phyloP scores from a whole-genome alignment of 2,113 vertebrate genomes.

The Oenanthe oenanthe region DNA sequence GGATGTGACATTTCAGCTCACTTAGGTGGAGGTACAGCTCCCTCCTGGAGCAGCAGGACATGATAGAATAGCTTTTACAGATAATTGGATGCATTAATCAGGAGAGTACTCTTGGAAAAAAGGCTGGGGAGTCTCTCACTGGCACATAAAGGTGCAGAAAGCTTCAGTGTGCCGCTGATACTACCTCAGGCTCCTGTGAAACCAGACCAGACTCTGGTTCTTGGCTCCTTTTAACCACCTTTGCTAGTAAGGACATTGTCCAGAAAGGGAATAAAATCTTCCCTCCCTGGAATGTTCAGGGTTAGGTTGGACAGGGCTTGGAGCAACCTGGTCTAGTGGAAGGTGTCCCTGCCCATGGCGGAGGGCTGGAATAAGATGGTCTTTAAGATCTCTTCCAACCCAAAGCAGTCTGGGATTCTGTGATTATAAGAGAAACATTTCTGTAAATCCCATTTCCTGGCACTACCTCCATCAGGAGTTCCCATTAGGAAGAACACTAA shows the following conservation, averaged over 20 bases:
- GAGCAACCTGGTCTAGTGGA: neutral
- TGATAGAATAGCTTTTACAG: no score
- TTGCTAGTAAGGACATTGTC: neutral
- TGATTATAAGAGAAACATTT: neutral
- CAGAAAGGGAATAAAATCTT: neutral
- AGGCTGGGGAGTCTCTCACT: neutral
- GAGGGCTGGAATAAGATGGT: neutral
- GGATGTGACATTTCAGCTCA: neutral
- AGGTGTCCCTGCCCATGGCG: neutral
- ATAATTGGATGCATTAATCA: neutral
- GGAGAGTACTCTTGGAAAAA: neutral
- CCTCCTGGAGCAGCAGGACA: neutral
- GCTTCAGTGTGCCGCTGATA: accelerated
- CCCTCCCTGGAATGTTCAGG: neutral
- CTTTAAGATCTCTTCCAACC: neutral
- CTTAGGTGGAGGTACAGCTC: neutral
- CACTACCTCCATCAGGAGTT: neutral
- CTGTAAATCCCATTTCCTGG: neutral
- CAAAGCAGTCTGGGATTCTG: neutral
- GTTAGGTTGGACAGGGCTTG: neutral
- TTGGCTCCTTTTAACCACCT: neutral
- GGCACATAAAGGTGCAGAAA: neutral
- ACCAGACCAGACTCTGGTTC: neutral
- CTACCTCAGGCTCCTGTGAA: neutral
- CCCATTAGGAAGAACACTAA: neutral